Conservation (phyloP, 2,888 invertebrate genomes). For the Pomacea canaliculata region DNA sequence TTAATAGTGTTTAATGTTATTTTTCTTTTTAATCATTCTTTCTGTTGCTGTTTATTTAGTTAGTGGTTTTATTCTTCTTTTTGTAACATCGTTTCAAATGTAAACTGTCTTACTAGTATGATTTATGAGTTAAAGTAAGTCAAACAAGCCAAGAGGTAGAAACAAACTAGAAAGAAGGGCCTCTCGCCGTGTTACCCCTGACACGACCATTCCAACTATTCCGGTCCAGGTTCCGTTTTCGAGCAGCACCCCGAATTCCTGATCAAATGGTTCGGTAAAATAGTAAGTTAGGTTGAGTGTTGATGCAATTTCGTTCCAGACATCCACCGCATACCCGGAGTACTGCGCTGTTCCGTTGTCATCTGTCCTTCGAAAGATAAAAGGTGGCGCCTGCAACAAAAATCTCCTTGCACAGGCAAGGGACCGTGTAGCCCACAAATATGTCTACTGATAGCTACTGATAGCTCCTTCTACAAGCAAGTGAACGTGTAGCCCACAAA, state of each 20-base stretch:
- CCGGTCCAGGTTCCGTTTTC: conserved; percentile 85
- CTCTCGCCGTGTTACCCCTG: conserved; percentile 76
- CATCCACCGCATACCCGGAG: conserved; percentile 86
- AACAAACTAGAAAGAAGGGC: no score
- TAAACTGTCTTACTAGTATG: no score
- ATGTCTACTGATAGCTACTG: no score
- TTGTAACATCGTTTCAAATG: no score
- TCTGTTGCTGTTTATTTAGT: no score
- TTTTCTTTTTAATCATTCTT: no score
- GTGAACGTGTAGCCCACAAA: no score
- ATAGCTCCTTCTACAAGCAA: no score
- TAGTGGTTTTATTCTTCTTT: no score
- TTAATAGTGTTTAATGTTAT: no score
- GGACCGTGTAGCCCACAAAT: not conserved
- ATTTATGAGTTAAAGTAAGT: no score
- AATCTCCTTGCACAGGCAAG: not conserved
- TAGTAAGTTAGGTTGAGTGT: conserved; percentile 86
- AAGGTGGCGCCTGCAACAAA: conserved; percentile 45
- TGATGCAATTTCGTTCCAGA: conserved; percentile 79
- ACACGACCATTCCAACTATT: conserved; percentile 84
- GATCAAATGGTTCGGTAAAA: conserved; percentile 77
- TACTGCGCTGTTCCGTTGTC: conserved; percentile 40
- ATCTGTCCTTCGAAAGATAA: conserved; percentile 36
- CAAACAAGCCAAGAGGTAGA: no score
- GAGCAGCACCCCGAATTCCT: conserved; percentile 78